Evolutionary conservation across 1,140 invertebrate species (phyloP).

Genomic region (Thaumetopoea pityocampa): DNA sequence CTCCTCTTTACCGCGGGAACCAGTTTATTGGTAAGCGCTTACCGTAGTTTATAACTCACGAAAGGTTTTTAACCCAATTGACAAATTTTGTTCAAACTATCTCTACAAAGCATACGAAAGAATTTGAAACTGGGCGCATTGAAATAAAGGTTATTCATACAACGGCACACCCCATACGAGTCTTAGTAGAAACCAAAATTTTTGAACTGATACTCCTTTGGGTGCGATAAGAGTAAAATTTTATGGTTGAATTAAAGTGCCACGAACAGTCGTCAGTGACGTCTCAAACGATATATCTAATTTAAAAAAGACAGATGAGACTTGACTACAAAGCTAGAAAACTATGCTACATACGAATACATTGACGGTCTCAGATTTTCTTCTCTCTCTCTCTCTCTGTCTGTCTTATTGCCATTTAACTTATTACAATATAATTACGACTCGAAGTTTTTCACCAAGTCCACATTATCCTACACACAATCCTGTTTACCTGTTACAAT

Average conservation of each 20-base stretch:
- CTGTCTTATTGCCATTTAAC: no score
- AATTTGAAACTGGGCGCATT: constrained; percentile 3
- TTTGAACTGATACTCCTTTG: no score
- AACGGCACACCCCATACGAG: constrained; percentile 1
- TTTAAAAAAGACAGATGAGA: no score
- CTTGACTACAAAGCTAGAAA: no score
- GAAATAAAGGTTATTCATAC: constrained; percentile 8
- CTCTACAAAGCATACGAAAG: constrained; percentile 4
- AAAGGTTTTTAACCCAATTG: constrained; percentile 9
- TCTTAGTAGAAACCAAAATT: constrained; percentile 14
- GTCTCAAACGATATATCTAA: no score
- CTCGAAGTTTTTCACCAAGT: constrained; percentile 9
- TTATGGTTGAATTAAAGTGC: no score
- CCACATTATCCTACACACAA: constrained; percentile 7
- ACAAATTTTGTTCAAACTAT: constrained; percentile 13
- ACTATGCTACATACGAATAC: no score
- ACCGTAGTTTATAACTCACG: constrained; percentile 13
- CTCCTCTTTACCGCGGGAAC: constrained; percentile 5
- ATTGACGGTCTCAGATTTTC: no score
- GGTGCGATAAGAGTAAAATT: no score
- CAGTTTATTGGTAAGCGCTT: constrained; percentile 3
- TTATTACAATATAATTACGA: no score
- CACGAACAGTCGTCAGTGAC: no score
- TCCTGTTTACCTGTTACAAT: constrained; percentile 7
- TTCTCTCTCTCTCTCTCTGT: no score